Base-by-base conservation (phyloP, 2,888 invertebrate genomes). In the Thyatira batis region DNA sequence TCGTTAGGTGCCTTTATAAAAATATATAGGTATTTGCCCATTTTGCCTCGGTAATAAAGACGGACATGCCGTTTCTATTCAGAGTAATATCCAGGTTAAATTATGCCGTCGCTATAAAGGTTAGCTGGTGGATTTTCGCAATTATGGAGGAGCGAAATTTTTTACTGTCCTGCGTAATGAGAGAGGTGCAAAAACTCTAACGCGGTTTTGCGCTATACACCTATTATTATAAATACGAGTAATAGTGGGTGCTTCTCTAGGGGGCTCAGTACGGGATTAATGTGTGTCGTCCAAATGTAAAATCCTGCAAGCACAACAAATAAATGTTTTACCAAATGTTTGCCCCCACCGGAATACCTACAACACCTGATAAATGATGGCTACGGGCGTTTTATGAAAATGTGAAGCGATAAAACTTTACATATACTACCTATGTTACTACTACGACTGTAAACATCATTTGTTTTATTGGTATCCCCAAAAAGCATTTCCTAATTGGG, bases 311-410 rank as follows among this genome's bases (percentile, higher is more conserved):
- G 75, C 69, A 67, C 65, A 73, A 67, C 76, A 79, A 84, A 86
- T 83, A 85, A 86, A 87, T 82, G 82, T 79, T 83, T 80, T 80
- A 80, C 80, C 78, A 84, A 83, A 81, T 78, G 79, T 81, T 80
- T 76, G 69, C 75, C 77, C 82, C 76, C 80, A 63, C 71, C 66
- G 80, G 80, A 73, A 75, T 75, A n/a, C n/a, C n/a, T n/a, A 80
- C 80, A 79, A 77, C 82, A 84, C 79, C 84, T 85, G 86, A 87
- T 85, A 85, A 87, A 87, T 82, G 78, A 84, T 84, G 69, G 82
- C 85, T 78, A 72, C 73, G 69, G 80, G 81, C 80, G 78, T 75
- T 85, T 81, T 85, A 85, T 84, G 80, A 85, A 85, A 84, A 84
- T 79, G 73, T 75, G 73, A 73, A 76, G 67, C 77, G 76, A 78